Conservation (phyloP, 2,888 invertebrate genomes). For the Plagiodera versicolora region DNA sequence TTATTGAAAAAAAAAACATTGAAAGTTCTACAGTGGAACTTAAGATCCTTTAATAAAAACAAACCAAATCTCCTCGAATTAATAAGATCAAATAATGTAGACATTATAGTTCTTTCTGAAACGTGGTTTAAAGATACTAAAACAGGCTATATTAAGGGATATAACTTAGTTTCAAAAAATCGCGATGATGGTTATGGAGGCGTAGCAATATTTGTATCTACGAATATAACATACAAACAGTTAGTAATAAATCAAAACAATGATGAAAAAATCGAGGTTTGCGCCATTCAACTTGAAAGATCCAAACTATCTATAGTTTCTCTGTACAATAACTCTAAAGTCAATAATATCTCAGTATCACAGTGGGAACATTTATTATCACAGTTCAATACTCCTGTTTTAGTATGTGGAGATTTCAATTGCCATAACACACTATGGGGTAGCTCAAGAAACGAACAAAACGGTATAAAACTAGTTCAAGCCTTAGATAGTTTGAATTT, state of each 20-base stretch:
- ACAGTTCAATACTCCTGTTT: neutral
- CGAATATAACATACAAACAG: constrained; percentile 2
- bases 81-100: neutral
- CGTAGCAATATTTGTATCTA: neutral
- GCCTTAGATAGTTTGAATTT: neutral
- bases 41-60: neutral
- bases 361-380: neutral
- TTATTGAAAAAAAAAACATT: too few species aligned
- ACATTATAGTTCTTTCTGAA: neutral
- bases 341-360: constrained; percentile 2
- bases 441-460: constrained; percentile 2
- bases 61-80: neutral
- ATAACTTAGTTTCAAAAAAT: neutral
- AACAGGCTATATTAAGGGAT: neutral
- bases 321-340: neutral
- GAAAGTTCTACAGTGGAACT: too few species aligned
- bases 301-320: neutral
- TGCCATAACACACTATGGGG: neutral
- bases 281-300: constrained; percentile 1
- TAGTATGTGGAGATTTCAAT: neutral
- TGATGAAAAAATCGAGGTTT: neutral
- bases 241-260: neutral
- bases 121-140: neutral
- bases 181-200: neutral
- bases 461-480: constrained; percentile 5